Percentiles rank a stretch among this genome's conserved stretches.
These are phyloP conservation scores for Lampropteryx suffumata DNA, from an alignment of 2,888 invertebrate genomes.

Conservation along the genomic window DNA sequence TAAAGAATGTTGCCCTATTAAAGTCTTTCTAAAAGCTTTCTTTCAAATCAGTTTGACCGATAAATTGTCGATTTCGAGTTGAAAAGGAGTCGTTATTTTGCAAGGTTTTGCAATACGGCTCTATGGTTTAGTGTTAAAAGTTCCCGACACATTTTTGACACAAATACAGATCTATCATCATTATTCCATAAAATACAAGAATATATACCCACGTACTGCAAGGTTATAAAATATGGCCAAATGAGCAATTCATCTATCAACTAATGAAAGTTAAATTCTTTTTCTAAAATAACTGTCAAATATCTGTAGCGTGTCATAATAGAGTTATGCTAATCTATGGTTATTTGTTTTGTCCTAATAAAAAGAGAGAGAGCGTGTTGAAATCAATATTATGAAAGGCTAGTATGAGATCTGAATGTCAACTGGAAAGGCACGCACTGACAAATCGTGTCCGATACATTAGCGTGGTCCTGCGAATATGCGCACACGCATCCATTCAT, in stretches of 20 bases:
- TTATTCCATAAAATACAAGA: no score
- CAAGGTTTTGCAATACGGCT: not conserved
- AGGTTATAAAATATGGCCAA: no score
- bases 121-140: not conserved
- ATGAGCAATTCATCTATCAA: no score
- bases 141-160: not conserved
- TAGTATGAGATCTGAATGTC: constrained; percentile 34
- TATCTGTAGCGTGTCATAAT: no score
- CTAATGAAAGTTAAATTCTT: no score
- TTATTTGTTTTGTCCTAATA: not conserved
- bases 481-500: constrained; percentile 25
- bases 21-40: no score
- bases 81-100: constrained; percentile 25
- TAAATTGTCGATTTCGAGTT: constrained; percentile 37
- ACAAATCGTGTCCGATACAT: constrained; percentile 52
- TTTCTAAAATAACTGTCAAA: no score
- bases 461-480: constrained; percentile 39
- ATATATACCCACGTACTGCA: no score
- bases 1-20: constrained; percentile 1
- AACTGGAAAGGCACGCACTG: constrained; percentile 38
- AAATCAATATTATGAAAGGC: constrained; percentile 15
- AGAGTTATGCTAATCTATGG: no score
- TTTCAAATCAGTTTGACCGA: constrained; percentile 34
- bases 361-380: constrained; percentile 11
- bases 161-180: no score